phyloP scores from a whole-genome alignment of 1,140 invertebrate species.

The Aphelinus certus region DNA sequence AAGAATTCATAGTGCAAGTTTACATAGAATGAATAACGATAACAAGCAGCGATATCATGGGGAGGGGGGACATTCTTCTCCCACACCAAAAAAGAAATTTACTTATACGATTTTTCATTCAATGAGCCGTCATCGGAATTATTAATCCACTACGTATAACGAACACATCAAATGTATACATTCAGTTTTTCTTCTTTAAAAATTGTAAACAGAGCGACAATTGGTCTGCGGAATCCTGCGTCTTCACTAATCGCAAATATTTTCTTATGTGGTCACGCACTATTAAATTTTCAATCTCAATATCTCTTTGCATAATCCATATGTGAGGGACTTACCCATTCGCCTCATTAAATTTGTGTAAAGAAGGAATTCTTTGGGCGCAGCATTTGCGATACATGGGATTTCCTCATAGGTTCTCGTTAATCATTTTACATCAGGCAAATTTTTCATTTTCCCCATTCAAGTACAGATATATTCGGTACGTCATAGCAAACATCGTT shows the following conservation, averaged over 20 bases:
- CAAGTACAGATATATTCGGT: conserved; percentile 62
- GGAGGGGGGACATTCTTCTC: neutral
- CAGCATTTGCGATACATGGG: conserved; percentile 15
- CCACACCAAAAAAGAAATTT: neutral
- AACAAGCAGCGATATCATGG: conserved; percentile 33
- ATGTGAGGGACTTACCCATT: neutral
- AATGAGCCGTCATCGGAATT: conserved; percentile 19
- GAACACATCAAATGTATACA: conserved; percentile 33
- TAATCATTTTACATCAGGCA: conserved; percentile 34
- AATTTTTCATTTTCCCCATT: conserved; percentile 47
- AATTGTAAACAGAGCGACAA: conserved; percentile 23
- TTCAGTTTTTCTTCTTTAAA: conserved; percentile 33
- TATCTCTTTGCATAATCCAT: conserved; percentile 13
- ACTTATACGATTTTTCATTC: conserved; percentile 28
- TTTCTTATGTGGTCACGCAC: conserved; percentile 30
- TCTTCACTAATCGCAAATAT: conserved; percentile 25
- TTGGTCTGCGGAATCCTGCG: conserved; percentile 28
- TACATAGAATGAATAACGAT: conserved; percentile 23
- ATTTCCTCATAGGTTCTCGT: conserved; percentile 16
- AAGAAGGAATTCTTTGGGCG: conserved; percentile 11
- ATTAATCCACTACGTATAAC: conserved; percentile 39
- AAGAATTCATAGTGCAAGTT: conserved; percentile 23
- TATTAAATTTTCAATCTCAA: conserved; percentile 14
- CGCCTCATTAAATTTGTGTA: conserved; percentile 33
- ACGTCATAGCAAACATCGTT: conserved; percentile 63